Evolutionary conservation across 1,140 invertebrate species (phyloP).

Genomic region (Leucophenga varia): DNA sequence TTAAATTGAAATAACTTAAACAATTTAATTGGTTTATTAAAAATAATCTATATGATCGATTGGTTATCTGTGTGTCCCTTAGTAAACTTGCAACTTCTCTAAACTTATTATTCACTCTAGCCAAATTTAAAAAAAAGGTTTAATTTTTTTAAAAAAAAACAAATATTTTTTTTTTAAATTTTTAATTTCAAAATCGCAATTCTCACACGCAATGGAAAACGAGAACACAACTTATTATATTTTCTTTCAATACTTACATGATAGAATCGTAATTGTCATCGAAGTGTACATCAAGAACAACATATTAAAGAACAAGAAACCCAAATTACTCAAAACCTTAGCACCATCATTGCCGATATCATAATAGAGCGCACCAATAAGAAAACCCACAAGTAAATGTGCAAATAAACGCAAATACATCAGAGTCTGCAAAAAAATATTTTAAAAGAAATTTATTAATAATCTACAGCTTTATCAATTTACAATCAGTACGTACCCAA

Average conservation of each 20-base stretch:
- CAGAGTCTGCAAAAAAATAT: constrained; percentile 73
- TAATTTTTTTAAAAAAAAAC: too few species aligned
- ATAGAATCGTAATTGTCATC: constrained; percentile 96
- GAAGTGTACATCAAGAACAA: constrained; percentile 98
- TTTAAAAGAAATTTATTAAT: constrained; percentile 6
- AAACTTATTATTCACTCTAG: too few species aligned
- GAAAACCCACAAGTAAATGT: constrained; percentile 85
- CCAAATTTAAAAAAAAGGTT: too few species aligned
- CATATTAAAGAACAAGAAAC: constrained; percentile 97
- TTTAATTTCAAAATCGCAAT: not conserved
- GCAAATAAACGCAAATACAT: constrained; percentile 92
- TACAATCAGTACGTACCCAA: constrained; percentile 65
- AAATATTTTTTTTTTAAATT: too few species aligned
- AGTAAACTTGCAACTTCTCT: too few species aligned
- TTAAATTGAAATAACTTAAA: too few species aligned
- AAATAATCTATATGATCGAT: too few species aligned
- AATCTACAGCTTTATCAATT: constrained; percentile 8
- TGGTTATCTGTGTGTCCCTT: too few species aligned
- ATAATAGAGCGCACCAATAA: constrained; percentile 91
- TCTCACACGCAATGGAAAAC: constrained; percentile 18
- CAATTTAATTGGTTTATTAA: too few species aligned
- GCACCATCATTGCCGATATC: constrained; percentile 91
- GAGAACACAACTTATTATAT: constrained; percentile 1
- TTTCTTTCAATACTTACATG: constrained; percentile 72
- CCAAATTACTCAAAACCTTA: constrained; percentile 94